Evolutionary conservation across 2,888 invertebrate species (phyloP), one percentile per base, ranked within the genome.

Genomic region (Yponomeuta plumbellus): DNA sequence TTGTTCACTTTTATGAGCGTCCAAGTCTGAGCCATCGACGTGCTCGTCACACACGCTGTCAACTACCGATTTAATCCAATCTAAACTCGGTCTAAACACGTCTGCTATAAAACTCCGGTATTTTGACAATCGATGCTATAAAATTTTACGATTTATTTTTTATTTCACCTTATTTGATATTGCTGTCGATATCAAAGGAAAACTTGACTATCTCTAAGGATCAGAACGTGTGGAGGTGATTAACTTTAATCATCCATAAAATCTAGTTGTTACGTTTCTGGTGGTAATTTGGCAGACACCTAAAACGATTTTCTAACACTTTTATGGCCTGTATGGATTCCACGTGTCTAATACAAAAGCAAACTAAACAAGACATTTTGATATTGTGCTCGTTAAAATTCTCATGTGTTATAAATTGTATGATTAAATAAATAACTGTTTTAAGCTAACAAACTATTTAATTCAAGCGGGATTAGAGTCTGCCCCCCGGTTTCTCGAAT

Each of bases 121-220:
- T 72, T 72, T 69, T 68, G 70, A 70, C 67, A 70, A 73, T 69
- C 44, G 69, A 74, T 73, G 69, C 74, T 79, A 78, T 86, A 84
- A 86, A 85, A 76, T 71, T 86, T 85, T 77, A 86, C 75, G 80
- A 79, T 78, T 75, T 71, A 76, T 79, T 81, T 76, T 77, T 80
- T 82, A 34, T 80, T 79, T 65, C 56, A 39, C 17, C 17, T 2
- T 17, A 52, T 52, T 52, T 52, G 78, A 83, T 80, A 81, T 76
- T 69, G 70, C 69, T 70, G 69, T 68, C 80, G 79, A 80, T 81
- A 80, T 82, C 75, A 76, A 76, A 80, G 17, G 75, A 77, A 77
- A 76, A 69, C 74, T 68, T 69, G 22, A 65, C 11, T 58, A 23
- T 64, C 61, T 20, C 52, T 34, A 63, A 61, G 71, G 73, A 72